Conservation (phyloP, 1,140 invertebrate genomes). For the Pollicipes pollicipes region DNA sequence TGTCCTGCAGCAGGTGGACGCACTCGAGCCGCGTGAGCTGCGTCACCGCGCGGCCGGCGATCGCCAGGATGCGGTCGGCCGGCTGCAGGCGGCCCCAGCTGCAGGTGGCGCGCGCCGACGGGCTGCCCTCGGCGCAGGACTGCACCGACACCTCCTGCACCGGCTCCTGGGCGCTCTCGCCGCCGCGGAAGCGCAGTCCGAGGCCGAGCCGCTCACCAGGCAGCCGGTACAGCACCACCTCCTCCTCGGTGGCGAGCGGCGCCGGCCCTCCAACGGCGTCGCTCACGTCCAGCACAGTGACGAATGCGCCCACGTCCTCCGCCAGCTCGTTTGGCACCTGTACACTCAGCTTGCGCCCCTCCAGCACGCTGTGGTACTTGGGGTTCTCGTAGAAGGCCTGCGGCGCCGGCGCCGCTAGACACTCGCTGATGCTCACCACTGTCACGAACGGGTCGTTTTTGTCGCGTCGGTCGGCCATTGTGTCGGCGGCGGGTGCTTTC, state of each 20-base stretch:
- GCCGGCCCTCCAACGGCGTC: background rate
- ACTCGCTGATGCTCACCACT: background rate
- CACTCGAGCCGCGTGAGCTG: slow-evolving; percentile 71
- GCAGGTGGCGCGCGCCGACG: slow-evolving; percentile 54
- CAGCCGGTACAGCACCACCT: slow-evolving; percentile 56
- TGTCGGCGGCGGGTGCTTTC: too few relatives aligned
- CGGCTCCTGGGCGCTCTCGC: slow-evolving; percentile 41
- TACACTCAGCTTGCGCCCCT: background rate
- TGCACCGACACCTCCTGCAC: slow-evolving; percentile 62
- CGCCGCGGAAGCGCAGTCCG: slow-evolving; percentile 78
- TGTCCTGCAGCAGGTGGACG: slow-evolving; percentile 61
- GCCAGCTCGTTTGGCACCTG: background rate
- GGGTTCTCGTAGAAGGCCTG: background rate
- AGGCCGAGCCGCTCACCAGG: slow-evolving; percentile 81
- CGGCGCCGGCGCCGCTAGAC: too few relatives aligned
- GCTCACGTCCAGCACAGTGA: background rate
- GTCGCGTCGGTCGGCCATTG: too few relatives aligned
- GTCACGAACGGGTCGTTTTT: background rate
- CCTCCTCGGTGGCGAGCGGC: slow-evolving; percentile 15
- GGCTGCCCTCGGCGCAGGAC: slow-evolving; percentile 69
- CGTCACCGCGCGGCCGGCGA: slow-evolving; percentile 54
- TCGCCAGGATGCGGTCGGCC: slow-evolving; percentile 72
- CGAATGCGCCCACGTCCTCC: background rate
- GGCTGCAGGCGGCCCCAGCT: slow-evolving; percentile 60
- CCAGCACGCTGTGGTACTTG: background rate